Base-by-base conservation (phyloP, 30 jellyfish, hydroid and myxozoan genomes). In the Kudoa iwatai region DNA sequence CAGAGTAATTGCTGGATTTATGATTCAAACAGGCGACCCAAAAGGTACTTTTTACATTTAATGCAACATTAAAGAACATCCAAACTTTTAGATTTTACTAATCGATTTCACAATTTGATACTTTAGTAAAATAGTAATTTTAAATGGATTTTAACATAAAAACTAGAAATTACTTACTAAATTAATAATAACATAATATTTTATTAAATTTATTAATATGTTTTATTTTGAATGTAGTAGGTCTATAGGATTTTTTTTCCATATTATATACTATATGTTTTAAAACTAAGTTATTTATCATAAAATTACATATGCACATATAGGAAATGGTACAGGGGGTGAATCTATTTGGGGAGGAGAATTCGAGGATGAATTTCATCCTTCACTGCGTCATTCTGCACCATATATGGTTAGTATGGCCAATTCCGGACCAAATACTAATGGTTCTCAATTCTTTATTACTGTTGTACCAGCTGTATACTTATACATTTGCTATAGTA, bases 281-380 rank as follows among this genome's bases (percentile, higher is more conserved):
- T n/a, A n/a, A n/a, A n/a, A n/a, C n/a, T n/a, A n/a, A n/a, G n/a
- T n/a, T n/a, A n/a, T n/a, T n/a, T n/a, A n/a, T n/a, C n/a, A 36
- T 7, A 36, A 36, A 17, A 36, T 7, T 10, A 10, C 23, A 7
- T 7, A 22, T 10, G 6, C 13, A 17, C 21, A 18, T 33, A 0
- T 9, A 69, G 91, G 91, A n/a, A 87, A 74, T 31, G 94, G 94
- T 2, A 74, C 94, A 7, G 94, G 94, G 23, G 94, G 94, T 6
- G 83, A 74, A 44, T 62, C 88, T 19, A 74, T 74, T 14, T 74
- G 94, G 94, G 85, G 85, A n/a, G 65, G 74, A 34, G 94, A 74
- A 48, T 74, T 74, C 33, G 94, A 74, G 47, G 94, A 74, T 46
- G 94, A 74, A 41, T 74, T 74, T 40, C 94, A 74, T 38, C 94